Percentiles rank a stretch among this genome's conserved stretches.
Evolutionary conservation across 2,113 vertebrate species (phyloP).

Genomic region (Malurus elegans): DNA sequence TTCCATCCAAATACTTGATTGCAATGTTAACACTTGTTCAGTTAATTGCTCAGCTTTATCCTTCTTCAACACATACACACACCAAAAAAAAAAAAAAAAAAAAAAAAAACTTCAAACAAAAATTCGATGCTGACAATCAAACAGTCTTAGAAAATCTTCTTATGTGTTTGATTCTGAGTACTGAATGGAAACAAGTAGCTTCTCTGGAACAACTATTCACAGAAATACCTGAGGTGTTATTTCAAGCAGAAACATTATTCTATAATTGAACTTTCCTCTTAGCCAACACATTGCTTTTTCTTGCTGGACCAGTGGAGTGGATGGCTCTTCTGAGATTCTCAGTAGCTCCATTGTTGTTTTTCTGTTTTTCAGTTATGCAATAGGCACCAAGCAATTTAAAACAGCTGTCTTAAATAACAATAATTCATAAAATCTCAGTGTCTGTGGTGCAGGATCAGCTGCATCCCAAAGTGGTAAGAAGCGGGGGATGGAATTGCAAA

Average conservation of each 20-base stretch:
- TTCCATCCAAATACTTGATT: not conserved
- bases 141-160: not conserved
- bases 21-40: not conserved
- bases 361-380: not conserved
- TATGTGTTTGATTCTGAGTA: not conserved
- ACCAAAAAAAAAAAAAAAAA: not conserved
- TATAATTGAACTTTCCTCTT: not conserved
- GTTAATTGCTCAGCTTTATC: not conserved
- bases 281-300: not conserved
- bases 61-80: not conserved
- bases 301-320: not conserved
- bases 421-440: not conserved
- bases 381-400: not conserved
- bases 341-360: not conserved
- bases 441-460: not conserved
- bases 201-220: not conserved
- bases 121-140: not conserved
- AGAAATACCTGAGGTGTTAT: not conserved
- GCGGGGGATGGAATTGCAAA: not conserved
- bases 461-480: not conserved
- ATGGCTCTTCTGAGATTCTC: not conserved
- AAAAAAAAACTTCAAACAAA: not conserved
- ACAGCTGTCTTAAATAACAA: not conserved
- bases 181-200: not conserved
- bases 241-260: not conserved